Base-by-base conservation (phyloP, 2,888 invertebrate genomes). In the Lydus trimaculatus region DNA sequence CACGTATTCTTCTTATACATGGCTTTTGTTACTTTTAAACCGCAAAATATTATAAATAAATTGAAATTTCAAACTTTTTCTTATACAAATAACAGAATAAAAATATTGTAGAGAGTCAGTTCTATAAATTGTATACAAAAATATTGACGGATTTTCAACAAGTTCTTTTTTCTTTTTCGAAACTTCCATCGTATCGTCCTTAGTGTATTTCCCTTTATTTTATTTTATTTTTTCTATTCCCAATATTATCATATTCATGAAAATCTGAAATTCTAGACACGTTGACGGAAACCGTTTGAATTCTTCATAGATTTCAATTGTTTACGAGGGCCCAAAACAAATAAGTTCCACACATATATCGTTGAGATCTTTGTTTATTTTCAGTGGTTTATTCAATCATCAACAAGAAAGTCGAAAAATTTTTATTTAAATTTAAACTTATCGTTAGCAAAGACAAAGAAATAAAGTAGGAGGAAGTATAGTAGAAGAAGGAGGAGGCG, bases 201-300 rank as follows among this genome's bases (percentile, higher is more conserved):
- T 66, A 68, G 74, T 72, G 75, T 72, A 73, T 73, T 72, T 76
- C 76, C 71, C 72, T 66, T 65, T 58, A n/a, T n/a, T n/a, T n/a
- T n/a, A n/a, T n/a, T n/a, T n/a, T n/a, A n/a, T n/a, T n/a, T n/a
- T 66, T 69, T 59, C 63, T 43, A 56, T 65, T 61, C 58, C n/a
- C 61, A 66, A 69, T 63, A 81, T 81, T 81, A 81, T 78, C 81
- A 81, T 81, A 81, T 81, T 81, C 81, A 80, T 81, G 78, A 71
- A 74, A 73, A 74, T 71, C 75, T 70, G 66, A 68, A 64, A 73
- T 80, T 78, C 79, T 70, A 75, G 73, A 77, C 81, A 81, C 82
- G 81, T 79, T 79, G 79, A 77, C 77, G 79, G 78, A 78, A 80
- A 76, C 78, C 77, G 73, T 79, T 80, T 78, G 78, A 79, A 79